Evolutionary conservation across 1,140 invertebrate genomes (phyloP).

Genomic region (Neotoxoptera formosana): DNA sequence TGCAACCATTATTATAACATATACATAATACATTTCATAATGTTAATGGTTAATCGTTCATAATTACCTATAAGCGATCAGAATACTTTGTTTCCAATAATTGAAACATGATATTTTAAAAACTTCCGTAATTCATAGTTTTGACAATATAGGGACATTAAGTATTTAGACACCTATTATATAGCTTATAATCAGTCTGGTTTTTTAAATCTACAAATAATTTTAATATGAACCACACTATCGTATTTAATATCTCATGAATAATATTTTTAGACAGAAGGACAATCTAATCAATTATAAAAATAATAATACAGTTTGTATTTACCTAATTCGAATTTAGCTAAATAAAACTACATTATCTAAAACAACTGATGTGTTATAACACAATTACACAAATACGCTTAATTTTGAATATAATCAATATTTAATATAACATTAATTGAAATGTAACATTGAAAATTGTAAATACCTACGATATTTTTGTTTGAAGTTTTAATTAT

Average conservation of each 20-base stretch:
- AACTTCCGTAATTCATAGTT: background rate
- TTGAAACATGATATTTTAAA: background rate
- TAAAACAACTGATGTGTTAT: background rate
- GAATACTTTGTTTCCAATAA: background rate
- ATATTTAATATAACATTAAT: background rate
- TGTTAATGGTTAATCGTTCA: background rate
- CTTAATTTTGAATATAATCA: background rate
- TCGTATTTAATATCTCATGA: background rate
- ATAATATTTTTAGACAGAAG: background rate
- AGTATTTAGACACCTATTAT: too few relatives aligned
- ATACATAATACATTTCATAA: background rate
- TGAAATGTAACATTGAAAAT: background rate
- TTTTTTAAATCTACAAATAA: background rate
- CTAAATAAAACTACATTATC: background rate
- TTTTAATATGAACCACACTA: background rate
- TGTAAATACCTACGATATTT: background rate
- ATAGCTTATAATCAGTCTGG: background rate
- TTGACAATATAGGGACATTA: background rate
- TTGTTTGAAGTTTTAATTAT: background rate
- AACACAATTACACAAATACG: background rate
- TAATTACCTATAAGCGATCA: background rate
- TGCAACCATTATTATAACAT: background rate
- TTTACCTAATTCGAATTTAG: background rate
- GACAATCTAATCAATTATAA: background rate
- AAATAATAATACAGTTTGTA: too few relatives aligned